Evolutionary conservation across 2,113 vertebrate species (phyloP).

Genomic region (Pyrgilauda ruficollis): DNA sequence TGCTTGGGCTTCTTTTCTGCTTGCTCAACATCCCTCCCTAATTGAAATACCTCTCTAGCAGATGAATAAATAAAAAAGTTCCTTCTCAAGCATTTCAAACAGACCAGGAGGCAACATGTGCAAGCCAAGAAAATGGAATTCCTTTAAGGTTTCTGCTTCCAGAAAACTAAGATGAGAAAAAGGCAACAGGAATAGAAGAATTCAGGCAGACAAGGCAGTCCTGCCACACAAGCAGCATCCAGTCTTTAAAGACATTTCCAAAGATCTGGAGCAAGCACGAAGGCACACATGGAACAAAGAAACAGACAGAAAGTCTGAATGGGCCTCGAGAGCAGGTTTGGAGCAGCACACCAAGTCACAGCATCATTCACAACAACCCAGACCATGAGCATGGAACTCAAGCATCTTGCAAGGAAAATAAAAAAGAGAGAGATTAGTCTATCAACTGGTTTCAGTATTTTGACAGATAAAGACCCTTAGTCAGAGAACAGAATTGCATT

Average conservation of each 20-base stretch:
- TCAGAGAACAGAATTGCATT: background rate
- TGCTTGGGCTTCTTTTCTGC: background rate
- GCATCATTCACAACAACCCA: background rate
- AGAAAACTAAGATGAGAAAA: background rate
- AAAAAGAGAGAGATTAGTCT: background rate
- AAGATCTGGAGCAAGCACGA: background rate
- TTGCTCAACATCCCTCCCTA: slow-evolving; percentile 29
- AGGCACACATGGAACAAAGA: background rate
- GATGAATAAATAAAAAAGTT: slow-evolving; percentile 18
- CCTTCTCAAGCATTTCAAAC: background rate
- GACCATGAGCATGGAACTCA: background rate
- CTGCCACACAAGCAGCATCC: background rate
- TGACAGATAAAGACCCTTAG: background rate
- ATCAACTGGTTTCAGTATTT: background rate
- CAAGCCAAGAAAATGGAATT: background rate
- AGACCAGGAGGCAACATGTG: background rate
- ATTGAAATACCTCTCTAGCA: background rate
- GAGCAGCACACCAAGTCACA: background rate
- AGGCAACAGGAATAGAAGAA: background rate
- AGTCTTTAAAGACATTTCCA: background rate
- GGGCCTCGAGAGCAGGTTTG: background rate
- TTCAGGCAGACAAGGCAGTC: background rate
- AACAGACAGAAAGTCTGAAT: background rate
- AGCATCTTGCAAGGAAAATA: background rate
- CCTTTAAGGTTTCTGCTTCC: background rate